Conservation (phyloP, 2,113 vertebrate species). For the Coturnix japonica region DNA sequence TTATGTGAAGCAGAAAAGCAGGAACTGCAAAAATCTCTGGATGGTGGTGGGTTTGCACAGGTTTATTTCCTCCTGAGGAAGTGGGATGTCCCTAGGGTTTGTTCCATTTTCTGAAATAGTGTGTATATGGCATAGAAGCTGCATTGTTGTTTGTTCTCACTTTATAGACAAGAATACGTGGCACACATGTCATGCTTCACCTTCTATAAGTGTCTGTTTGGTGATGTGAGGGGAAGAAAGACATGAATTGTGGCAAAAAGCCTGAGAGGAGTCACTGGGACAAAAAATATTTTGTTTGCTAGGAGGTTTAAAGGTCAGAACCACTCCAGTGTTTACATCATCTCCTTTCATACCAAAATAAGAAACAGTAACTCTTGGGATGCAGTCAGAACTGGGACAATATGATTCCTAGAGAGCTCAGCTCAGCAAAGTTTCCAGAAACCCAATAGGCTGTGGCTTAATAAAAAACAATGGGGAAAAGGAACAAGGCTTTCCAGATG, state of each 20-base stretch:
- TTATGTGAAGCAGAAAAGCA: neutral
- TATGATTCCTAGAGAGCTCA: conserved; percentile 33
- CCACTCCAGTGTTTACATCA: neutral
- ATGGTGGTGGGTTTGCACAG: neutral
- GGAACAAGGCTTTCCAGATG: neutral
- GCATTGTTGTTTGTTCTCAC: neutral
- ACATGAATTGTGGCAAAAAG: neutral
- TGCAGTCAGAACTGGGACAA: neutral
- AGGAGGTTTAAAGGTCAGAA: neutral
- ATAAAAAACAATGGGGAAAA: neutral
- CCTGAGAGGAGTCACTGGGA: neutral
- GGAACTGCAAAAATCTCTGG: neutral
- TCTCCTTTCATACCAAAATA: neutral
- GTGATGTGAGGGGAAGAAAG: neutral
- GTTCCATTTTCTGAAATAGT: neutral
- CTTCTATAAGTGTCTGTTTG: neutral
- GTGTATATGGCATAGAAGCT: neutral
- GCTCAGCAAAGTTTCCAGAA: neutral
- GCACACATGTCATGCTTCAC: neutral
- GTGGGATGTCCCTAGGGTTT: neutral
- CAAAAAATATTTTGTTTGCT: neutral
- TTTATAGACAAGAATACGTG: neutral
- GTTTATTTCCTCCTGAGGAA: neutral
- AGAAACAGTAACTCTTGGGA: neutral
- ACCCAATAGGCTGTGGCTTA: neutral